Conservation (phyloP, 2,797 vertebrate genomes). For the Percopsis omiscomaycus region DNA sequence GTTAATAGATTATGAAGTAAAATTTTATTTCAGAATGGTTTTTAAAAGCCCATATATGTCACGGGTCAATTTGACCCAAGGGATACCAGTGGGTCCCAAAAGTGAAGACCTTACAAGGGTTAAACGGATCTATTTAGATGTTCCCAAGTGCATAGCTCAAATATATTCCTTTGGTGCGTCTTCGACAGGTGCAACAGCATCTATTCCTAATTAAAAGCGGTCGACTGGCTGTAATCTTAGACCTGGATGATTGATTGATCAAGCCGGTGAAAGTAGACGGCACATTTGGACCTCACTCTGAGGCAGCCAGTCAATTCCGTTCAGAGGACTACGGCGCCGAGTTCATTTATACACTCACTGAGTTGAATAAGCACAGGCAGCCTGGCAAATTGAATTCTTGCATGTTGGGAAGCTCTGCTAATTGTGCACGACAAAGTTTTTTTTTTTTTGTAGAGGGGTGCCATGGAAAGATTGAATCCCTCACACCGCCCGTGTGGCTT, state of each 20-base stretch:
- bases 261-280: slow-evolving; percentile 7
- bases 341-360: slow-evolving; percentile 23
- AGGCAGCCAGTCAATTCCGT: slow-evolving; percentile 3
- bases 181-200: slow-evolving; percentile 33
- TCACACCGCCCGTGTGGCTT: slow-evolving; percentile 1
- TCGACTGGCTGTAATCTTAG: slow-evolving; percentile 28
- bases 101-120: too few species aligned
- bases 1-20: too few species aligned
- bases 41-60: too few species aligned
- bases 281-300: not conserved
- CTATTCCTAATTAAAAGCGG: slow-evolving; percentile 37
- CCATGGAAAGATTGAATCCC: slow-evolving; percentile 13
- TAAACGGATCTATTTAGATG: too few species aligned
- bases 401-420: slow-evolving; percentile 17
- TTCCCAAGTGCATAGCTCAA: slow-evolving; percentile 24
- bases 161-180: slow-evolving; percentile 5
- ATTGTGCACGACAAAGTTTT: slow-evolving; percentile 33
- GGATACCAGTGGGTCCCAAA: too few species aligned
- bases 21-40: too few species aligned
- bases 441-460: not conserved
- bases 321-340: not conserved
- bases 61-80: too few species aligned
- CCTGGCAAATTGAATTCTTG: slow-evolving; percentile 34
- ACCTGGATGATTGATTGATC: slow-evolving; percentile 46
- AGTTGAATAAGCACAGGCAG: slow-evolving; percentile 34